A percentile compares a stretch with the other conserved stretches of the same genome.
phyloP scores from a whole-genome alignment of 1,140 invertebrate genomes.

The Anagrus nilaparvatae region DNA sequence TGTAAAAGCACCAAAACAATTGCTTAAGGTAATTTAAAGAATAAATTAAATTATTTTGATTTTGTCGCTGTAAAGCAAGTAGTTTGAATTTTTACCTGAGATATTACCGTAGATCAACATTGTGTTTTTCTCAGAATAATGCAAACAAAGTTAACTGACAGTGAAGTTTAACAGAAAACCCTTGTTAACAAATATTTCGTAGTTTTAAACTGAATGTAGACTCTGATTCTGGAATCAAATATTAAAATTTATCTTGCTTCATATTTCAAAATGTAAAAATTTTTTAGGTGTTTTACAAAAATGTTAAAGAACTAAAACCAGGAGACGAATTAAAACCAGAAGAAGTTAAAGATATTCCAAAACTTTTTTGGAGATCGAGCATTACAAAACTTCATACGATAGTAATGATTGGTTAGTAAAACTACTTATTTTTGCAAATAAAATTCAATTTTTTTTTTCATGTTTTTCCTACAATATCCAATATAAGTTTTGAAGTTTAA shows the following conservation, averaged over 20 bases:
- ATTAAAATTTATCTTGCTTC: not conserved
- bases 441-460: not conserved
- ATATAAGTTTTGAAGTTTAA: not conserved
- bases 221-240: too few species aligned
- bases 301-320: conserved; percentile 25
- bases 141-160: not conserved
- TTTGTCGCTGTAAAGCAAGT: conserved; percentile 3
- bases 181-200: too few species aligned
- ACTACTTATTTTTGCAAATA: not conserved
- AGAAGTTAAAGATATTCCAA: conserved; percentile 10
- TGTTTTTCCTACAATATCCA: not conserved
- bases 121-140: not conserved
- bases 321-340: conserved; percentile 11
- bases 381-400: conserved; percentile 2
- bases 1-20: not conserved
- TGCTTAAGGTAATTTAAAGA: conserved; percentile 4
- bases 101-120: conserved; percentile 4
- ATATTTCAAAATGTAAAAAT: not conserved
- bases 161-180: too few species aligned
- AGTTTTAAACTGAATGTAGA: too few species aligned
- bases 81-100: not conserved
- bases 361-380: not conserved
- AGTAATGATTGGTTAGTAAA: conserved; percentile 10
- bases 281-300: conserved; percentile 35
- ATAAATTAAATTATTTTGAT: not conserved